Evolutionary conservation across 2,797 vertebrate genomes (phyloP).

Genomic region (Rachycentron canadum): DNA sequence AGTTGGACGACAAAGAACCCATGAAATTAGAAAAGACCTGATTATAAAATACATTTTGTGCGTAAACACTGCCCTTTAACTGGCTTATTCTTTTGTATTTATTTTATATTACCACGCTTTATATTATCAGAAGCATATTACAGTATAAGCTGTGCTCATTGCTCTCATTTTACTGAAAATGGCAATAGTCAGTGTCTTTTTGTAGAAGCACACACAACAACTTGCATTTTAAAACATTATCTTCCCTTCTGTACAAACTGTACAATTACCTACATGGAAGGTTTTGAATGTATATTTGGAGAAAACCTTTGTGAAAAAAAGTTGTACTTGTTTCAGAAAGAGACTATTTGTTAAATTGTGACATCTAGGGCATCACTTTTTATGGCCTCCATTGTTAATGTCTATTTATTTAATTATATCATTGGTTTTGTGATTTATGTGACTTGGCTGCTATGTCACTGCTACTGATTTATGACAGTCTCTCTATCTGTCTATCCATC

Average conservation of each 20-base stretch:
- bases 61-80: background rate
- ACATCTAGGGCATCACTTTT: background rate
- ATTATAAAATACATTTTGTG: background rate
- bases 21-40: background rate
- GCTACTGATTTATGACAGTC: background rate
- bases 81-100: background rate
- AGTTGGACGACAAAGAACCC: background rate
- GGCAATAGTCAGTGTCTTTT: background rate
- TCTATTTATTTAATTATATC: background rate
- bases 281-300: background rate
- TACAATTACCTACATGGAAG: background rate
- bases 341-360: background rate
- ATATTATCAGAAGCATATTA: too few relatives aligned
- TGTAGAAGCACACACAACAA: background rate
- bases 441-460: background rate
- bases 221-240: too few relatives aligned
- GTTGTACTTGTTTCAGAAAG: background rate
- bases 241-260: background rate
- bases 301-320: background rate
- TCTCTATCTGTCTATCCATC: background rate
- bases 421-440: constrained; percentile 22
- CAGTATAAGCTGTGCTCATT: background rate
- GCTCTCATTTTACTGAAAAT: background rate
- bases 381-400: background rate
- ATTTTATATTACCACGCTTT: background rate